Base-by-base conservation (phyloP, 2,797 vertebrate genomes). In the Karalla daura region DNA sequence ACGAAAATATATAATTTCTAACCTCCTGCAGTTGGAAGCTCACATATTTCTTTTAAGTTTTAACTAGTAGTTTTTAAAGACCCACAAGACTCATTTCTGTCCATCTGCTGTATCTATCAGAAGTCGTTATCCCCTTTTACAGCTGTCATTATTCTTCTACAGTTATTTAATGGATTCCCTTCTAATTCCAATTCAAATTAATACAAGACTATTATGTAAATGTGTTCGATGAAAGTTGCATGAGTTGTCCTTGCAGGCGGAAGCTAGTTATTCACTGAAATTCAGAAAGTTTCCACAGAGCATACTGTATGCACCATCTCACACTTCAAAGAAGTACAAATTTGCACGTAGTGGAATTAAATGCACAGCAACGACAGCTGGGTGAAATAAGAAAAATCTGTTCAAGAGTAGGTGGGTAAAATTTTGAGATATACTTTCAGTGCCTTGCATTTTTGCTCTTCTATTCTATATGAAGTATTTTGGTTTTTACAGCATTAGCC, bases 91-190 rank as follows among this genome's bases (percentile, higher is more conserved):
- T 36, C 7, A 80, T 76, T 73, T 76, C 18, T 61, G 39, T 70
- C 55, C 21, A 65, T 63, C 70, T 68, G 64, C 62, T 80, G 46
- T 41, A 55, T 84, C 72, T 46, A 36, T 77, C 49, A 65, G 55
- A 40, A 24, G 30, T 50, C 18, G 4, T 76, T 60, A 59, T 66
- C 27, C 35, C 49, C 39, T 78, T 63, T 63, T 52, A 53, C 21
- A 70, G 40, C 35, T 74, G 65, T 45, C 49, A 72, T 77, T 65
- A 74, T 67, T 80, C 72, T 60, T 39, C 18, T 35, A 24, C 36
- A 37, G 21, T 64, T 63, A 49, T 67, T 73, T 53, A 71, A 55
- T 68, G 62, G 55, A 47, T 80, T 61, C 28, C 32, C n/a, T 66
- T 35, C 24, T 41, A 44, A 83, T 59, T 65, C 9, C 0, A 28